Base-by-base conservation (phyloP, 2,888 invertebrate genomes). In the Hermaeophaga mercurialis region DNA sequence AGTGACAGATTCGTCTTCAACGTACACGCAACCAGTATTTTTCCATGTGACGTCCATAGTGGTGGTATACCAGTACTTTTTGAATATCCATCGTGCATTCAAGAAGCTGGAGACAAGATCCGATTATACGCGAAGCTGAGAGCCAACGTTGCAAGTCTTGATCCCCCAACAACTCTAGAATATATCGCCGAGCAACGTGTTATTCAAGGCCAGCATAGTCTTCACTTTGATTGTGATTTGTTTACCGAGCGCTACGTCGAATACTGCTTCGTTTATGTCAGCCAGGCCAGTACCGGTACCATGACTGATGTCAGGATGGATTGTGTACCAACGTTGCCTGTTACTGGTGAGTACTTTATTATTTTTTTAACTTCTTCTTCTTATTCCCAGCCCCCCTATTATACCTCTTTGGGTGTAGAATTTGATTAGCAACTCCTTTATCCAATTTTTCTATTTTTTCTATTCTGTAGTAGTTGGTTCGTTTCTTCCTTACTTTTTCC, bases 231-330 rank as follows among this genome's bases (percentile, higher is more conserved):
- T 75, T 93, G 93, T 71, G 88, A 90, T 11, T 80, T 91, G 39
- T 93, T 93, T 79, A 87, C 87, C 45, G 92, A 92, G 76, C 82
- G 87, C 45, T 92, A 86, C 72, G 87, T 91, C 18, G 92, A 92
- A 75, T 93, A 91, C 73, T 93, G 93, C 78, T 93, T 93, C 79
- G 89, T 90, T 53, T 93, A 93, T 76, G 91, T 92, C 24, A 92
- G 90, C 31, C 89, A 91, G 71, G 90, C 91, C 0, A 87, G 90
- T 63, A 90, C 88, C 0, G 91, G 91, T 0, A 92, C 92, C 0
- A 91, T 92, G 56, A 87, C 90, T 2, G 90, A 92, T 72, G 91
- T 92, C 9, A 80, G 90, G 62, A 88, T 89, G 83, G 90, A 91
- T 75, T 93, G 93, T 70, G 84, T 93, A 18, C 92, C 93, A 0